phyloP scores from a whole-genome alignment of 2,888 invertebrate genomes.

The Aleiodes alternator region DNA sequence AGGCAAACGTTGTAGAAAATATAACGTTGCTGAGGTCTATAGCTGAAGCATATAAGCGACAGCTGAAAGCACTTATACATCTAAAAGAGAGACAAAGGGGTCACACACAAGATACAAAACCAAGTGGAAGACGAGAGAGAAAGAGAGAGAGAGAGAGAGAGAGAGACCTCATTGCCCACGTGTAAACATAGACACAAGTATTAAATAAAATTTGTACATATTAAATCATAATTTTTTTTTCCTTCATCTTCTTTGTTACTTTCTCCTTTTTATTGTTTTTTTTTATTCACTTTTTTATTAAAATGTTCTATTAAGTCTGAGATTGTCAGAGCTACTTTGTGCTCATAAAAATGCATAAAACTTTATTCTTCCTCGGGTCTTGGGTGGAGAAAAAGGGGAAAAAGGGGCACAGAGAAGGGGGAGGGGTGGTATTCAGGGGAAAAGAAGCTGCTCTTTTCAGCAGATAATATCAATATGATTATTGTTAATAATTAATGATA shows the following conservation, averaged over 20 bases:
- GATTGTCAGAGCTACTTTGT: not conserved
- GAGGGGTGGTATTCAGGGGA: no score
- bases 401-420: not conserved
- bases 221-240: not conserved
- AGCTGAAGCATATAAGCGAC: conserved; percentile 12
- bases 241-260: not conserved
- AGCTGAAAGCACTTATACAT: conserved; percentile 14
- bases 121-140: conserved; percentile 20
- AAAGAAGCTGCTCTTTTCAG: no score
- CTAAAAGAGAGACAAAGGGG: conserved; percentile 24
- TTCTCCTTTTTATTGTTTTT: not conserved
- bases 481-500: no score
- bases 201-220: no score
- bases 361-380: not conserved
- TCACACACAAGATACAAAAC: conserved; percentile 8
- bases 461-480: no score
- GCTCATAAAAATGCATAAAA: no score
- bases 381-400: not conserved
- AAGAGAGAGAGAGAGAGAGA: no score
- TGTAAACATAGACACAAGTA: not conserved
- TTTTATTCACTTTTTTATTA: not conserved
- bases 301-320: conserved; percentile 1
- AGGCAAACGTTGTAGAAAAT: conserved; percentile 30
- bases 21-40: conserved; percentile 12
- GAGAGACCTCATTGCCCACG: conserved; percentile 18